Evolutionary conservation across 2,888 invertebrate genomes (phyloP).

Genomic region (Amiota mariae): DNA sequence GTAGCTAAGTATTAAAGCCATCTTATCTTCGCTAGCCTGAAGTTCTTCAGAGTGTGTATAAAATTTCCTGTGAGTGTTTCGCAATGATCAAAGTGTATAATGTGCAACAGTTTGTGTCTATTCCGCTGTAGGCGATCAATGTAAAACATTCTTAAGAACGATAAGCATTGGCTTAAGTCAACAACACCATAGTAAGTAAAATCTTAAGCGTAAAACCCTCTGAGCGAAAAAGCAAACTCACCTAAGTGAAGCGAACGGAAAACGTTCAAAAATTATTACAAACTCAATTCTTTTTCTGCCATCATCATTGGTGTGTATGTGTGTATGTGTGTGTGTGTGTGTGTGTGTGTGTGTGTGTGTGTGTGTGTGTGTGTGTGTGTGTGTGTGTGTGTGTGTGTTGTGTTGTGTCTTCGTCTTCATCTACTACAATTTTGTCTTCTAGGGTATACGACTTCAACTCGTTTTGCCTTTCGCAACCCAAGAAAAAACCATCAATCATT

Average conservation of each 20-base stretch:
- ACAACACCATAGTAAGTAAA: too few relatives aligned
- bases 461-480: background rate
- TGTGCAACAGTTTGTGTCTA: background rate
- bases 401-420: background rate
- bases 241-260: conserved; percentile 11
- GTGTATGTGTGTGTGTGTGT: too few relatives aligned
- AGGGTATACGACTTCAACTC: background rate
- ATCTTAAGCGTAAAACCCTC: background rate
- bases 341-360: too few relatives aligned
- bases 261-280: background rate
- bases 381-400: too few relatives aligned
- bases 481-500: conserved; percentile 59
- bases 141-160: background rate
- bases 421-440: background rate
- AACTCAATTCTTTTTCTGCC: conserved; percentile 5
- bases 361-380: too few relatives aligned
- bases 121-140: conserved; percentile 4
- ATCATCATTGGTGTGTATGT: background rate
- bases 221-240: background rate
- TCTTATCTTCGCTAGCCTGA: too few relatives aligned
- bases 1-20: too few relatives aligned
- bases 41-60: too few relatives aligned
- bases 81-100: conserved; percentile 9
- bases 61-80: background rate
- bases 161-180: too few relatives aligned